phyloP scores from a whole-genome alignment of 2,113 vertebrate genomes.

The human (Homo sapiens) region DNA sequence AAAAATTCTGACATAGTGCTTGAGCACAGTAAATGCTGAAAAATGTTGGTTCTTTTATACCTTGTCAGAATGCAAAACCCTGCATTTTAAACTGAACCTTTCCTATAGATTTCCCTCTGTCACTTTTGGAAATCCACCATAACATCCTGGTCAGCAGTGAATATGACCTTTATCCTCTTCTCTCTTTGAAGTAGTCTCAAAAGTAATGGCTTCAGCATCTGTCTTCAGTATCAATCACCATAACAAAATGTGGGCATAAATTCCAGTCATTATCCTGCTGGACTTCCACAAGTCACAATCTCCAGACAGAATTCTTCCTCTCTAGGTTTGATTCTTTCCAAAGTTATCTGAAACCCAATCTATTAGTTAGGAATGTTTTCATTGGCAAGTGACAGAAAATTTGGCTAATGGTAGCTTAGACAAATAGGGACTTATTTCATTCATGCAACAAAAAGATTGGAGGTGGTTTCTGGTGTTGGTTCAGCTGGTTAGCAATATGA shows the following conservation, averaged over 20 bases:
- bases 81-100: neutral
- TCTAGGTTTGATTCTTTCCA: neutral
- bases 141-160: neutral
- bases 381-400: neutral
- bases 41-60: neutral
- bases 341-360: neutral
- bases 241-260: neutral
- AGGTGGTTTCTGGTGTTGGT: neutral
- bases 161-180: neutral
- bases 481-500: neutral
- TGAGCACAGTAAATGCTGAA: neutral
- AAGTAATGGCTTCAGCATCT: neutral
- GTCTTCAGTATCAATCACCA: neutral
- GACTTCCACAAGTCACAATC: neutral
- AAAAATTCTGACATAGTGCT: neutral
- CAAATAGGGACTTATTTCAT: neutral
- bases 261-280: neutral
- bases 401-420: neutral
- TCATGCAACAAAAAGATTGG: neutral
- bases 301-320: neutral
- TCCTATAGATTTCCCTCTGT: neutral
- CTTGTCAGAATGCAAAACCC: neutral
- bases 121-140: neutral
- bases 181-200: neutral
- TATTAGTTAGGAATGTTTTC: neutral